Evolutionary conservation across 2,797 vertebrate genomes (phyloP), one percentile per base, ranked within the genome.

Genomic region (Phyllotis vaccarum): DNA sequence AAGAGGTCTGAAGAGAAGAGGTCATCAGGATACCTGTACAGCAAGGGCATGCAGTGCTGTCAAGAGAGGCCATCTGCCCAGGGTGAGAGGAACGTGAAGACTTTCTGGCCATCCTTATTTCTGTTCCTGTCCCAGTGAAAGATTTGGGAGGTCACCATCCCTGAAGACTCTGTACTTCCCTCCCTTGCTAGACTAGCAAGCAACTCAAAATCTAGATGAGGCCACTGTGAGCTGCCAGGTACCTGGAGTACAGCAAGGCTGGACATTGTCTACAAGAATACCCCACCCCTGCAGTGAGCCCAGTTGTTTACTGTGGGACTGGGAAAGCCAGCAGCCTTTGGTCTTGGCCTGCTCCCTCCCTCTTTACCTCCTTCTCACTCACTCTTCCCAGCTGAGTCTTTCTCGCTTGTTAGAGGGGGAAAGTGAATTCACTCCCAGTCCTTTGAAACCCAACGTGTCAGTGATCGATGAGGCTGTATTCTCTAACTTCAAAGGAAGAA

Each of bases 391-490:
- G 97, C 97, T 86, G 90, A 94, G 95, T 97, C 96, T 98, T 98
- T 98, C 98, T 97, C 97, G 91, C 98, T 97, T 97, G 96, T 97
- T 95, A n/a, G 16, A 27, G 31, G 31, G 22, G 40, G 85, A 62
- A 64, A 97, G 97, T 43, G 96, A 98, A 98, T 97, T 98, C 98
- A 94, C 95, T 98, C 97, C 94, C 95, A 86, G 95, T 52, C 94
- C 96, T 97, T 98, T 97, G 95, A 97, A 97, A 98, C 62, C 95
- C 97, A 76, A 76, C 1, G 0, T 98, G 98, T 98, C 98, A 99
- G 98, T 99, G 99, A 99, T 99, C 98, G 99, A 99, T 99, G 99
- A 99, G 99, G 98, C 98, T 2, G 96, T 98, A 99, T 99, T 99
- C 99, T 99, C 98, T 98, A 97, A 99, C 99, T 99, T 99, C 99